Evolutionary conservation across 2,113 vertebrate species (phyloP).

Genomic region (Dasyornis broadbenti): DNA sequence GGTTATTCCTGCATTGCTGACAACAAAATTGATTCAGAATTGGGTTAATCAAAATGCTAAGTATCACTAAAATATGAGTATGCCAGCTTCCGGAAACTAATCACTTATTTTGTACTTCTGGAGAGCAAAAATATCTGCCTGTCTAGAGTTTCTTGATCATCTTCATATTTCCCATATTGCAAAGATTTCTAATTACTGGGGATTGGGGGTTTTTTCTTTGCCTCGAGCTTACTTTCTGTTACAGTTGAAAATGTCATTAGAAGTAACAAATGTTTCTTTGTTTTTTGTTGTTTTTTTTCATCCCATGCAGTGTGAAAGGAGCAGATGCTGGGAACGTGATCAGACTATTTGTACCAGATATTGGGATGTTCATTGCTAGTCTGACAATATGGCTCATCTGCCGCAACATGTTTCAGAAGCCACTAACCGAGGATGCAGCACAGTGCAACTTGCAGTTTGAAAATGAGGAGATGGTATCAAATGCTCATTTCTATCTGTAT

Average conservation of each 20-base stretch:
- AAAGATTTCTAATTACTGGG: neutral
- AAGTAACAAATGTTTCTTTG: conserved; percentile 29
- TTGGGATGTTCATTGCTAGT: conserved; percentile 91
- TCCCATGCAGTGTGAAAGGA: conserved; percentile 82
- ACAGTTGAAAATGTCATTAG: neutral
- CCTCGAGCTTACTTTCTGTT: neutral
- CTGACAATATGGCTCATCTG: conserved; percentile 91
- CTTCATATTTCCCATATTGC: neutral
- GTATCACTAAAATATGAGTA: neutral
- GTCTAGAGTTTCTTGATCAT: neutral
- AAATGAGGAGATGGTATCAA: conserved; percentile 87
- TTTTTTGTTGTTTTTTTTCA: neutral
- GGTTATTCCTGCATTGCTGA: neutral
- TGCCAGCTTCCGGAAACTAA: neutral
- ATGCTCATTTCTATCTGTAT: neutral
- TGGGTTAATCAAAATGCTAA: neutral
- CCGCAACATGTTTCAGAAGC: conserved; percentile 86
- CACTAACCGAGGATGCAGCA: conserved; percentile 81
- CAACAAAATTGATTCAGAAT: neutral
- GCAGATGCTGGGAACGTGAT: conserved; percentile 94
- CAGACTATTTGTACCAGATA: conserved; percentile 92
- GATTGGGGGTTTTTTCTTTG: neutral
- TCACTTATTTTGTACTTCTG: neutral
- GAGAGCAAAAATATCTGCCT: neutral
- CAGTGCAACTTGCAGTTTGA: conserved; percentile 88